Base-by-base conservation (phyloP, 2,888 invertebrate genomes). In the Drosophila emarginata region DNA sequence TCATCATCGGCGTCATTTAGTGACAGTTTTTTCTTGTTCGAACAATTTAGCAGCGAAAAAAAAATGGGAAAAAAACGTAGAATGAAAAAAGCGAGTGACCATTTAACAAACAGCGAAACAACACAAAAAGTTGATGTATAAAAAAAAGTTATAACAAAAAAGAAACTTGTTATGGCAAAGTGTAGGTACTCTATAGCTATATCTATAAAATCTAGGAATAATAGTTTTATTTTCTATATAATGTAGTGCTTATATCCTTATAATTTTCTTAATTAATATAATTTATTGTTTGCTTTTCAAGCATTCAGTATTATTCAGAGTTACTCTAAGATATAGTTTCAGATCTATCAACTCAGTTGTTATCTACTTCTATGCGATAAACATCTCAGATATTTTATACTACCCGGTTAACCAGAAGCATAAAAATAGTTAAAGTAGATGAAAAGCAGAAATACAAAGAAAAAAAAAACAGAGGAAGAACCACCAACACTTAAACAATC, bases 401-500 rank as follows among this genome's bases (percentile, higher is more conserved):
- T 45, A 21, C 21, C 39, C 45, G 18, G 11, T 45, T 14, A 45
- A 18, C 1, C 18, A 45, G 1, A 21, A 2, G 40, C 15, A 45
- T 18, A 37, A 21, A 58, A 58, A 70, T 64, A 53, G 75, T 64
- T 64, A 39, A 53, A 28, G 15, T 52, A 40, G 21, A 52, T 18
- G 14, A 53, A 58, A 60, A 67, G 26, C 23, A 18, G 1, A 61
- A 26, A 51, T 54, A 18, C 23, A 52, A 51, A n/a, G 9, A 50
- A 39, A 14, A 52, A 53, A 61, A 52, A 57, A 57, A 53, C 72
- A 83, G 76, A 74, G 57, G 61, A 32, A n/a, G n/a, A 32, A 32
- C 18, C 18, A n/a, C n/a, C 45, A 40, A 68, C 79, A 76, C 76
- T 79, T 75, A 79, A 86, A 84, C 82, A 83, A 84, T 86, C 84